These are phyloP conservation scores for Hydrotaea diabolus DNA, from an alignment of 2,888 invertebrate species.

Conservation along the genomic window DNA sequence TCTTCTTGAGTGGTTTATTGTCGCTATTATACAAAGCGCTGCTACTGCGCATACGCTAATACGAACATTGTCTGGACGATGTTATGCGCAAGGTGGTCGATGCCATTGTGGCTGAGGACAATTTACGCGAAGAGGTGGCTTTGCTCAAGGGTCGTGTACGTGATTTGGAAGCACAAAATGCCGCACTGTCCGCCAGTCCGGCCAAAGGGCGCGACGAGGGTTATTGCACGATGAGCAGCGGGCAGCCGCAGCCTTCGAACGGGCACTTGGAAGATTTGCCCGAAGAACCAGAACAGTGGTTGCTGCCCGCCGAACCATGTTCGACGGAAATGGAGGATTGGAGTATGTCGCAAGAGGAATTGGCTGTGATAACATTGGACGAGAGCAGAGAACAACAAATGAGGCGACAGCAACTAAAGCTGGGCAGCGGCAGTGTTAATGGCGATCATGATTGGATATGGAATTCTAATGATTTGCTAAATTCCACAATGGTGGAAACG, in stretches of 20 bases:
- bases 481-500: constrained; percentile 79
- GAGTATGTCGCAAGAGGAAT: constrained; percentile 81
- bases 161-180: constrained; percentile 80
- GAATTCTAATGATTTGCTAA: constrained; percentile 80
- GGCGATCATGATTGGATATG: constrained; percentile 79
- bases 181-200: constrained; percentile 79
- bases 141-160: constrained; percentile 79
- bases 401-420: constrained; percentile 64
- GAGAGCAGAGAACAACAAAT: constrained; percentile 76
- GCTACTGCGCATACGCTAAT: constrained; percentile 78
- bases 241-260: constrained; percentile 80
- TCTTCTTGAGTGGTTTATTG: no score
- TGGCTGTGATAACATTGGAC: constrained; percentile 80
- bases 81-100: constrained; percentile 81
- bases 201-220: constrained; percentile 80
- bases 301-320: constrained; percentile 79
- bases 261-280: constrained; percentile 80
- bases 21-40: constrained; percentile 78
- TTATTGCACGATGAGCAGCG: constrained; percentile 81
- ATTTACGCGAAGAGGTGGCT: constrained; percentile 79
- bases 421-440: constrained; percentile 65
- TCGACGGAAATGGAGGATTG: constrained; percentile 81
- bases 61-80: constrained; percentile 80
- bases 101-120: constrained; percentile 80
- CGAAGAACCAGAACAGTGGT: constrained; percentile 80